Base-by-base conservation (phyloP, 2,888 invertebrate species). In the Drosophila pseudotalamancana region DNA sequence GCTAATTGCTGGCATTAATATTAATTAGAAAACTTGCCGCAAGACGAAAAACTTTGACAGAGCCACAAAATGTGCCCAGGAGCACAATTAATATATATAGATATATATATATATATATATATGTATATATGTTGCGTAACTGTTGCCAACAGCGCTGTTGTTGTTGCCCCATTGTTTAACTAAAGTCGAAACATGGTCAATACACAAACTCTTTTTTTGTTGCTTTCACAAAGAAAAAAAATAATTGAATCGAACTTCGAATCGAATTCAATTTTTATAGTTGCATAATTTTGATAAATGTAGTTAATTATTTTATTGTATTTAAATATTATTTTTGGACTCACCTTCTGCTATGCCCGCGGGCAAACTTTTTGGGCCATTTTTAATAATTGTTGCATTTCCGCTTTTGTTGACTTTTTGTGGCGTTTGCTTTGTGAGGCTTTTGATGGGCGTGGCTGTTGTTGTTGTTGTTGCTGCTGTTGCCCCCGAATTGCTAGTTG, bases 21-120 rank as follows among this genome's bases (percentile, higher is more conserved):
- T 85, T 82, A 85, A 81, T 85, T 72, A 85, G 61, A 70, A 85
- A 81, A 85, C 70, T 81, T 85, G 46, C 18, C 21, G 34, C 27
- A 50, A 60, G 55, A 39, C 42, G 32, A 29, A 55, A 62, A 67
- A 64, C 14, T 23, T 59, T 54, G 49, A 59, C 53, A 56, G 48
- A 43, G 9, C 53, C 31, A 37, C 29, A 76, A 79, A 81, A 64
- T 60, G 75, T 60, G 54, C 79, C 75, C 82, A 46, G 60, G 79
- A 70, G 72, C 37, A 23, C 55, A 43, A 62, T 64, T 67, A 49
- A 16, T 19, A 18, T 19, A 23, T 39, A 8, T 49, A 12, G 6
- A 14, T 2, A 2, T 0, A 14, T 14, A 6, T 34, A 8, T 19
- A 16, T 40, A 18, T 39, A 27, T 25, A 14, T 31, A 18, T 39